Evolutionary conservation across 2,888 invertebrate genomes (phyloP).

Genomic region (Tortricodes alternella): DNA sequence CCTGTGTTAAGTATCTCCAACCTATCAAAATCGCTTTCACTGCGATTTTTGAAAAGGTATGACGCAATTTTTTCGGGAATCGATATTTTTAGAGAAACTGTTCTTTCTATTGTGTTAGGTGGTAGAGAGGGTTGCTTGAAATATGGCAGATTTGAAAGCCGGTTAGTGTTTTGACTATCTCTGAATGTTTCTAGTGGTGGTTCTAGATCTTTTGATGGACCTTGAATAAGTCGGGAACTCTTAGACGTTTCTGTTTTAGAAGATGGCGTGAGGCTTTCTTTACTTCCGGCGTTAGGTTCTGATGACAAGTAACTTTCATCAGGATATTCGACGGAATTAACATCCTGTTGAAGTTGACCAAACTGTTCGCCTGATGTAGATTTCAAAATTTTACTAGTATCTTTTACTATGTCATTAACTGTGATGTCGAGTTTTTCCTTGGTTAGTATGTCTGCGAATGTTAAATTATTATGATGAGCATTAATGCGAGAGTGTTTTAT

Average conservation of each 20-base stretch:
- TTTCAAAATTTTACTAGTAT: slow-evolving; percentile 61
- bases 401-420: slow-evolving; percentile 67
- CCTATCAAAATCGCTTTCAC: slow-evolving; percentile 58
- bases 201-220: slow-evolving; percentile 57
- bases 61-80: slow-evolving; percentile 72
- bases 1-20: slow-evolving; percentile 75
- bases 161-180: slow-evolving; percentile 51
- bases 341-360: slow-evolving; percentile 48
- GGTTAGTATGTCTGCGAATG: slow-evolving; percentile 68
- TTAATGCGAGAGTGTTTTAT: slow-evolving; percentile 48
- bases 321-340: slow-evolving; percentile 46
- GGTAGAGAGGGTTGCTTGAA: slow-evolving; percentile 59
- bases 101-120: slow-evolving; percentile 70
- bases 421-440: slow-evolving; percentile 70
- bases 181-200: slow-evolving; percentile 55
- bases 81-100: slow-evolving; percentile 73
- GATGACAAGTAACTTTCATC: slow-evolving; percentile 50
- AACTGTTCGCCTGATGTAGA: slow-evolving; percentile 54
- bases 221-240: slow-evolving; percentile 52
- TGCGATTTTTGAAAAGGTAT: slow-evolving; percentile 63
- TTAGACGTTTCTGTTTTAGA: slow-evolving; percentile 45
- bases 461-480: slow-evolving; percentile 56
- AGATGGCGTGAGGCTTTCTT: slow-evolving; percentile 58
- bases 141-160: slow-evolving; percentile 61
- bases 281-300: slow-evolving; percentile 49